phyloP scores from a whole-genome alignment of 2,797 vertebrate genomes.

The Chelon labrosus region DNA sequence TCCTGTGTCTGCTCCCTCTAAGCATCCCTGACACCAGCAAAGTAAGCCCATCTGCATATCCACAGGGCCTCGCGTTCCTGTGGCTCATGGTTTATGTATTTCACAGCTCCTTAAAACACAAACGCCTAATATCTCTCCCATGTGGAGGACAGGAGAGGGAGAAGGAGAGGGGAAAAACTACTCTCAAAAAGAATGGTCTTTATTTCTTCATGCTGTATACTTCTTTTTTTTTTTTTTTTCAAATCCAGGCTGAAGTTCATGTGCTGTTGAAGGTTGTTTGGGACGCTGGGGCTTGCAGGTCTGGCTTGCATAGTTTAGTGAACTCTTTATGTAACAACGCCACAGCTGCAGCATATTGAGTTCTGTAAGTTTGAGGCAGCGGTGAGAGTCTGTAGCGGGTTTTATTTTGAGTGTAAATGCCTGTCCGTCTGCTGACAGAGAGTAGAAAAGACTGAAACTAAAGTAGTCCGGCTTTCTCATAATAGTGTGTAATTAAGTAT shows the following conservation, averaged over 20 bases:
- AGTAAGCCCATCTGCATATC: constrained; percentile 99
- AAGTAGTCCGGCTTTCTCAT: constrained; percentile 57
- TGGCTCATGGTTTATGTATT: constrained; percentile 99
- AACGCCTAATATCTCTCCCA: constrained; percentile 99
- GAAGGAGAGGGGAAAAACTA: constrained; percentile 62
- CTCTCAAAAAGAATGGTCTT: constrained; percentile 74
- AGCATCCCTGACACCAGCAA: constrained; percentile 97
- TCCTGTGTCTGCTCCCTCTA: constrained; percentile 87
- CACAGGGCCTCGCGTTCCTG: constrained; percentile 96
- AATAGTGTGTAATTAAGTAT: constrained; percentile 66
- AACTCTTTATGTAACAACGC: constrained; percentile 50
- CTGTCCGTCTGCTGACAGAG: constrained; percentile 40
- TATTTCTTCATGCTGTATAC: constrained; percentile 75
- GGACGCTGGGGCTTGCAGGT: constrained; percentile 57
- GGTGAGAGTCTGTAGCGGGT: constrained; percentile 35
- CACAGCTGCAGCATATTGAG: constrained; percentile 38
- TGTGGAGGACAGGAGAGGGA: constrained; percentile 83
- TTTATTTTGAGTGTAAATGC: constrained; percentile 32
- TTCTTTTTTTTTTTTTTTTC: constrained; percentile 56
- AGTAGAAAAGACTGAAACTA: constrained; percentile 39
- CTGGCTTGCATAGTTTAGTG: constrained; percentile 57
- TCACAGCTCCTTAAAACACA: constrained; percentile 99
- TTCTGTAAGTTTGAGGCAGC: constrained; percentile 29
- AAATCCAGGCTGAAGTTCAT: constrained; percentile 71
- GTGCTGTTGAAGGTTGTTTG: constrained; percentile 77